Evolutionary conservation across 2,113 vertebrate species (phyloP), one percentile per base, ranked within the genome.

Genomic region (Dipodomys spectabilis): DNA sequence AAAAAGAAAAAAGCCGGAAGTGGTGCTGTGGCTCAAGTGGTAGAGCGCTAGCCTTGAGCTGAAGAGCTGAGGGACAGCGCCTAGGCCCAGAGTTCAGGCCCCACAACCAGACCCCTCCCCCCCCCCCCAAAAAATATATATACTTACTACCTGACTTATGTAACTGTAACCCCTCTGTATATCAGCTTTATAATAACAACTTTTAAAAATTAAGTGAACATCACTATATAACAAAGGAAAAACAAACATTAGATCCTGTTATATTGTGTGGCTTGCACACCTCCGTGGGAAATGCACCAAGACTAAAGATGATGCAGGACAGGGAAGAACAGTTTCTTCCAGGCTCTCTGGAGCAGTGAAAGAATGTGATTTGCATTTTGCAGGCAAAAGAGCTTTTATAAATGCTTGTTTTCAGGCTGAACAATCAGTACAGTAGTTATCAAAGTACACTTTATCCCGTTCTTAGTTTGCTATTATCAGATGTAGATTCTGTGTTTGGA

Each of bases 151-250:
- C 53, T 57, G 53, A 57, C 53, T 57, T 57, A 57, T 57, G 53
- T 57, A 57, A 57, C 53, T 57, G 53, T 4, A 57, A 57, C 53
- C 53, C 12, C 53, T 57, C 53, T 57, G 15, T 57, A 57, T 13
- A 53, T 53, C 53, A 16, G 11, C 4, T 57, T 57, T 18, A 57
- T 57, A 18, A 18, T 57, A 57, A 57, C 53, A 57, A 57, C 12
- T 57, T 57, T 16, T 3, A 57, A 57, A 57, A 16, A 57, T 57
- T 57, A 16, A 57, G 53, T 57, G 12, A 64, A 64, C 19, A 25
- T 89, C 27, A 77, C 32, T 60, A 72, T 84, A 20, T 23, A 60
- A 94, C 44, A 86, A 86, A 81, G n/a, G n/a, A 88, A 83, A 67
- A 81, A 68, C 49, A 74, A 60, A 68, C 5, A 49, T 44, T 30